Conservation (phyloP, 2,113 vertebrate species). For the Pterocles gutturalis region DNA sequence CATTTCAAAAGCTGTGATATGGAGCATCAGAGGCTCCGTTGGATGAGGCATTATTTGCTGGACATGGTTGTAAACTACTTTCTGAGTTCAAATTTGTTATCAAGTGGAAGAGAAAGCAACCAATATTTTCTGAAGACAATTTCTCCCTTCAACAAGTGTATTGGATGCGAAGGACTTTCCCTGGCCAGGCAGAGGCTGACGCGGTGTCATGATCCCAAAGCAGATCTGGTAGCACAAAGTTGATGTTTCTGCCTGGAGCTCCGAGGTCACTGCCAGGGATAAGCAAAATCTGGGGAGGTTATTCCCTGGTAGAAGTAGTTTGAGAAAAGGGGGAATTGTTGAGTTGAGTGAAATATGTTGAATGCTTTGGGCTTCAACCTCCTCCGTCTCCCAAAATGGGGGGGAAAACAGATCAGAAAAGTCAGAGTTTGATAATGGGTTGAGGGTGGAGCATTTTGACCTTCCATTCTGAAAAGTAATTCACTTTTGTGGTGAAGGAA, state of each 20-base stretch:
- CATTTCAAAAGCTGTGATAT: background rate
- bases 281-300: rapidly evolving
- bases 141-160: background rate
- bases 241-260: background rate
- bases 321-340: background rate
- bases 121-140: background rate
- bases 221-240: background rate
- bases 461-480: background rate
- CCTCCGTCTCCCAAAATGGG: background rate
- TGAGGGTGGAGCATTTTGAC: background rate
- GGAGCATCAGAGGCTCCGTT: rapidly evolving
- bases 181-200: too few relatives aligned
- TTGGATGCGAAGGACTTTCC: background rate
- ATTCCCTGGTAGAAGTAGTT: background rate
- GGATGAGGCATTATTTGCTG: background rate
- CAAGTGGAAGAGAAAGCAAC: background rate
- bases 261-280: background rate
- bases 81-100: background rate
- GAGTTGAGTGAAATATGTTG: background rate
- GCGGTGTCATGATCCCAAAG: background rate
- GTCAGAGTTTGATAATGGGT: too few relatives aligned
- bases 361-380: background rate
- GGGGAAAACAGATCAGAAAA: background rate
- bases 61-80: background rate
- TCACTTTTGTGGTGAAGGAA: background rate